A percentile compares a stretch with the other conserved stretches of the same genome.
Evolutionary conservation across 2,888 invertebrate species (phyloP).

Genomic region (Zaprionus obscuricornis): DNA sequence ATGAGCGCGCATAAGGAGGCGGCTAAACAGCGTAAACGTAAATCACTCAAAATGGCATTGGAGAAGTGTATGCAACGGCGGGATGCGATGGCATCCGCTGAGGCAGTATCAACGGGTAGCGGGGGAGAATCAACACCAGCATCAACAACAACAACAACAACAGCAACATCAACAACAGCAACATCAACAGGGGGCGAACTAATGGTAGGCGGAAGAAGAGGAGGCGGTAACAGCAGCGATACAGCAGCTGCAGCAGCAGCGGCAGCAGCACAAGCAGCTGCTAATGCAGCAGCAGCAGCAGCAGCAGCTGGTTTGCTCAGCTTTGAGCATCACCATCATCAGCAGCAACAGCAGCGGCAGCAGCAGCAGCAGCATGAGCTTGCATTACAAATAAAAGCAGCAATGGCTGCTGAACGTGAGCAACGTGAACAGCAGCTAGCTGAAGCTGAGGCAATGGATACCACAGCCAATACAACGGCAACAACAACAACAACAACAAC

Average conservation of each 20-base stretch:
- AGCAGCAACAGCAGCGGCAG: constrained; percentile 28
- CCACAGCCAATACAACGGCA: constrained; percentile 53
- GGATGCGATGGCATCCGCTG: constrained; percentile 72
- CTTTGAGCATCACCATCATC: no score
- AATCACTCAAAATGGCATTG: constrained; percentile 81
- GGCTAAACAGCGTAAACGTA: constrained; percentile 81
- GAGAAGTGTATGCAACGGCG: constrained; percentile 81
- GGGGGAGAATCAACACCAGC: constrained; percentile 5
- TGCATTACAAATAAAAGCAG: constrained; percentile 68
- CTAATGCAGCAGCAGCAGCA: constrained; percentile 27
- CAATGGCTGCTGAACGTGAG: constrained; percentile 68
- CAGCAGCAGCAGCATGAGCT: constrained; percentile 51
- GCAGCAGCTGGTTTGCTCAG: constrained; percentile 39
- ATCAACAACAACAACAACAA: no score
- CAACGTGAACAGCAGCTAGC: constrained; percentile 57
- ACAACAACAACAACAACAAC: constrained; percentile 40
- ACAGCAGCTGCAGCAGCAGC: constrained; percentile 11
- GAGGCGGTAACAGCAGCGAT: no score
- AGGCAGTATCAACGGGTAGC: constrained; percentile 11
- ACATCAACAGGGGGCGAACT: no score
- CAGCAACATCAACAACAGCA: no score
- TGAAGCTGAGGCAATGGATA: constrained; percentile 64
- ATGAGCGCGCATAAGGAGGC: constrained; percentile 81
- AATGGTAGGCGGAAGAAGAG: no score
- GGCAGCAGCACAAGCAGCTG: constrained; percentile 9